Evolutionary conservation across 2,888 invertebrate genomes (phyloP), one percentile per base, ranked within the genome.

Genomic region (Andrena minutula): DNA sequence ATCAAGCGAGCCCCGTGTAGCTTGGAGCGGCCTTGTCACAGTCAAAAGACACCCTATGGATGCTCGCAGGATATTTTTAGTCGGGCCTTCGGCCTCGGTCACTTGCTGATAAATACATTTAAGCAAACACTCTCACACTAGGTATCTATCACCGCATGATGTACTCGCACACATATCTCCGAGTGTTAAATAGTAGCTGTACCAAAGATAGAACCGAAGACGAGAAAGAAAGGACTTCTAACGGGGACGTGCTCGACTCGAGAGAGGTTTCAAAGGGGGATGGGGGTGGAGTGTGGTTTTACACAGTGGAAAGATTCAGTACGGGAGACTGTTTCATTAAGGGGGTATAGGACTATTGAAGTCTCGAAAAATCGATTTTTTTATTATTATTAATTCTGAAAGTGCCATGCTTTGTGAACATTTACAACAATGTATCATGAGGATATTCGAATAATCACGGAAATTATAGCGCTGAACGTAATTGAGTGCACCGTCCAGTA

Each of bases 21-120:
- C 68, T 69, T 75, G 82, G 61, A 79, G 83, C 79, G 75, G 75
- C 75, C 76, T 83, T 83, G 74, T 78, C 63, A 76, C 58, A 76
- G 49, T 65, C 73, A 51, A 69, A 74, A 63, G 30, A 77, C 65
- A 64, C 51, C 58, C 70, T 58, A 41, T 32, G 47, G n/a, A 58
- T 60, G 72, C 35, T 65, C 58, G 75, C 32, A 30, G 56, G 56
- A 66, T 72, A 70, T 74, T 69, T 69, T 74, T 79, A 69, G 69
- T 65, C 70, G 53, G 60, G 61, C 5, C 51, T 23, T 35, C 6
- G 26, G 58, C 70, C 65, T 26, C 75, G 23, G 35, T 49, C 64
- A 81, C 78, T 78, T 69, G 81, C 64, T 73, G 41, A 58, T 79
- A 68, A 23, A 71, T 68, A 72, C 68, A 63, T 75, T 68, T 77